A percentile compares a stretch with the other conserved stretches of the same genome.
phyloP scores from a whole-genome alignment of 2,797 vertebrate genomes.

The Erethizon dorsatum region DNA sequence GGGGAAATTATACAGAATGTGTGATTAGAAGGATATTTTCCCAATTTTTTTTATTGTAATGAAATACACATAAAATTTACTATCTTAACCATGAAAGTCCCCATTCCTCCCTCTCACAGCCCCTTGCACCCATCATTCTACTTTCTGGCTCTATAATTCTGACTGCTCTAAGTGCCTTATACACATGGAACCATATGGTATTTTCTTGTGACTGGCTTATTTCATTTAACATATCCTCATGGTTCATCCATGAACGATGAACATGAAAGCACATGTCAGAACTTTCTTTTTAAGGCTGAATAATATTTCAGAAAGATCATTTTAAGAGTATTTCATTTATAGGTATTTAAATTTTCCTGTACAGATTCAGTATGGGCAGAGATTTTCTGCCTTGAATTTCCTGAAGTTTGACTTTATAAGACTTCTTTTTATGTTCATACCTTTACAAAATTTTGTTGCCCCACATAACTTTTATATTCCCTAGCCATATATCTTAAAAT shows the following conservation, averaged over 20 bases:
- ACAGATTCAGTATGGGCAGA: not conserved
- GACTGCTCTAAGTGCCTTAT: not conserved
- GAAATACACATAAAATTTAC: not conserved
- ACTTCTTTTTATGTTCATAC: not conserved
- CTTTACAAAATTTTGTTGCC: not conserved
- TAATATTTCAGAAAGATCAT: constrained; percentile 42
- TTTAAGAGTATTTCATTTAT: constrained; percentile 31
- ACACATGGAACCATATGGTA: not conserved
- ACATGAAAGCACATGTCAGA: not conserved
- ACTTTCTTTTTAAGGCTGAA: constrained; percentile 47
- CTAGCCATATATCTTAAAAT: not conserved
- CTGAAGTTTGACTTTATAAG: constrained; percentile 1
- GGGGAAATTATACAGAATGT: not conserved
- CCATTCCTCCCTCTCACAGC: accelerated
- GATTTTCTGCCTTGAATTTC: constrained; percentile 29
- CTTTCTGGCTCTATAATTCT: not conserved
- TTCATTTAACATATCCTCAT: not conserved
- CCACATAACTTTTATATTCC: not conserved
- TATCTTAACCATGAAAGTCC: not conserved
- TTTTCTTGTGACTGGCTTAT: not conserved
- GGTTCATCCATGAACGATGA: not conserved
- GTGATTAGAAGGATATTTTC: not conserved
- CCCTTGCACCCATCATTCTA: not conserved
- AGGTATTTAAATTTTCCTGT: constrained; percentile 22
- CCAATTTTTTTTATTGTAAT: not conserved